Evolutionary conservation across 2,113 vertebrate species (phyloP).

Genomic region (Balaenoptera acutorostrata): DNA sequence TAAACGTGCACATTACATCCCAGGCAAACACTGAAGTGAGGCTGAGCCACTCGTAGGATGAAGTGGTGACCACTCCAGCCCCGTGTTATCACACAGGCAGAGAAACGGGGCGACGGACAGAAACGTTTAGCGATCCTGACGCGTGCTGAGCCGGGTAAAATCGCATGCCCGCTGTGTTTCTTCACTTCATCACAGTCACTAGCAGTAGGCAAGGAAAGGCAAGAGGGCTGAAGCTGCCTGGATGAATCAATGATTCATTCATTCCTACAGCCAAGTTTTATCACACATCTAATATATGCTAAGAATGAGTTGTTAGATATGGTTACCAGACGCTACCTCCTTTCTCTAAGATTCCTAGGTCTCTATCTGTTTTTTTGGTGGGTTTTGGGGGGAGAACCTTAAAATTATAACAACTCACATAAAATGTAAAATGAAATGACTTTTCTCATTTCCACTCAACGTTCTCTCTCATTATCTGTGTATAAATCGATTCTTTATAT

Average conservation of each 20-base stretch:
- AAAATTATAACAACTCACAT: not conserved
- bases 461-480: not conserved
- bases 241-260: not conserved
- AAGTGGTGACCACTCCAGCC: not conserved
- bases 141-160: not conserved
- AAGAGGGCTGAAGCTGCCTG: not conserved
- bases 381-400: not conserved
- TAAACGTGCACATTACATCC: not conserved
- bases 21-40: not conserved
- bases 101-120: not conserved
- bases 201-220: not conserved
- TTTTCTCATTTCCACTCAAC: not conserved
- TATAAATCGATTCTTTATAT: not conserved
- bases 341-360: not conserved
- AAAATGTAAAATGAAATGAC: not conserved
- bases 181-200: not conserved
- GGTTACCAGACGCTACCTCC: slow-evolving; percentile 21
- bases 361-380: not conserved
- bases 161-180: rapidly evolving
- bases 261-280: not conserved
- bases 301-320: not conserved
- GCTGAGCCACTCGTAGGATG: not conserved
- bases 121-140: not conserved
- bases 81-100: not conserved
- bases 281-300: not conserved